phyloP scores from a whole-genome alignment of 2,888 invertebrate species.

The Eubasilissa splendida region DNA sequence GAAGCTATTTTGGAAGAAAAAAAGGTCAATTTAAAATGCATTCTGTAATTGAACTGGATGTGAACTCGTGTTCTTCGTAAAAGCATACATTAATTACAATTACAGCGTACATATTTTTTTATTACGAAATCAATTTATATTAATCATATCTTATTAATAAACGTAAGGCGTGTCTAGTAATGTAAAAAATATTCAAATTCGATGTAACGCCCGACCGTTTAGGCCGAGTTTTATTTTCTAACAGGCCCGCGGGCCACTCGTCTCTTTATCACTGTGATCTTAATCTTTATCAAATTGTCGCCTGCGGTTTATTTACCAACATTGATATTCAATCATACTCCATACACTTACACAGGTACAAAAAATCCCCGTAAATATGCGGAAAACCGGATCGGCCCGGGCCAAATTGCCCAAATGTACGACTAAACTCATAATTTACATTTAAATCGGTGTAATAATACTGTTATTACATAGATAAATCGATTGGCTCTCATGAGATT shows the following conservation, averaged over 20 bases:
- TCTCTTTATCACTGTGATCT: constrained; percentile 16
- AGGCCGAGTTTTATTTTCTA: constrained; percentile 19
- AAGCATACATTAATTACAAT: not conserved
- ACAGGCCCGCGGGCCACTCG: not conserved
- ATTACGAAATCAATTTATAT: constrained; percentile 23
- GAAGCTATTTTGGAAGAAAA: too few relatives aligned
- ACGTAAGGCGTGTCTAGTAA: constrained; percentile 21
- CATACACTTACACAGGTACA: constrained; percentile 36
- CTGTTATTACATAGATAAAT: constrained; percentile 27
- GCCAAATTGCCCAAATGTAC: constrained; percentile 25
- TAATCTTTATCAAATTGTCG: constrained; percentile 51
- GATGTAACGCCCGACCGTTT: constrained; percentile 20
- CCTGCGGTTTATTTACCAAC: constrained; percentile 48
- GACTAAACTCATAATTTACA: constrained; percentile 45
- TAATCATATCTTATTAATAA: constrained; percentile 35
- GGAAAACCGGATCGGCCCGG: constrained; percentile 36
- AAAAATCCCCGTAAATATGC: constrained; percentile 30
- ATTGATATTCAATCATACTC: constrained; percentile 46
- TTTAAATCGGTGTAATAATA: constrained; percentile 45
- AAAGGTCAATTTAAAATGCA: too few relatives aligned
- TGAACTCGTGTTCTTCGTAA: not conserved
- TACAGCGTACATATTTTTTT: not conserved
- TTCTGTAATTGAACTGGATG: not conserved
- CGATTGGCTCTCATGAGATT: constrained; percentile 28
- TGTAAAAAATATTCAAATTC: constrained; percentile 33